Evolutionary conservation across 2,888 invertebrate genomes (phyloP).

Genomic region (Digitonthophagus gazella): DNA sequence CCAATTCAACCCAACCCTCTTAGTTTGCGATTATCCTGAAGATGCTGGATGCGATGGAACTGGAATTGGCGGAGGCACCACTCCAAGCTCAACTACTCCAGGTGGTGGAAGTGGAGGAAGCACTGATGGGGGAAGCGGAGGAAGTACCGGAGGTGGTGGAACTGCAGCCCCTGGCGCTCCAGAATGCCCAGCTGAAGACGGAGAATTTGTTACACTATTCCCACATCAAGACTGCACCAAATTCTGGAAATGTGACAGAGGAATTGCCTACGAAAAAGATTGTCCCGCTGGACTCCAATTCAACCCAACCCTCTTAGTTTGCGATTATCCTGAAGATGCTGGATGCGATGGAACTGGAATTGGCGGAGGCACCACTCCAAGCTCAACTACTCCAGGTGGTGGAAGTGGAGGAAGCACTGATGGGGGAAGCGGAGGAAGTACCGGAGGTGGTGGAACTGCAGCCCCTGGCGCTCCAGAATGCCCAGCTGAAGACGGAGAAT

Average conservation of each 20-base stretch:
- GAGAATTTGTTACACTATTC: constrained; percentile 20
- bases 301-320: constrained; percentile 24
- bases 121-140: too few relatives aligned
- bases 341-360: constrained; percentile 11
- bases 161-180: background rate
- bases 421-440: background rate
- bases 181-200: constrained; percentile 22
- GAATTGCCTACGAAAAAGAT: constrained; percentile 14
- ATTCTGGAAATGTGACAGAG: constrained; percentile 28
- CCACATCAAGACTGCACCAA: constrained; percentile 27
- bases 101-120: background rate
- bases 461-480: background rate
- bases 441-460: background rate
- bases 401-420: background rate
- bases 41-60: constrained; percentile 19
- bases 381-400: background rate
- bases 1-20: constrained; percentile 23
- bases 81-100: too few relatives aligned
- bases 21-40: constrained; percentile 27
- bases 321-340: constrained; percentile 27
- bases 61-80: background rate
- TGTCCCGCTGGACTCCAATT: constrained; percentile 27
- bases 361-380: background rate
- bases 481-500: constrained; percentile 14
- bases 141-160: background rate